phyloP scores from a whole-genome alignment of 1,140 invertebrate genomes.

The Drosophila fuyamai region DNA sequence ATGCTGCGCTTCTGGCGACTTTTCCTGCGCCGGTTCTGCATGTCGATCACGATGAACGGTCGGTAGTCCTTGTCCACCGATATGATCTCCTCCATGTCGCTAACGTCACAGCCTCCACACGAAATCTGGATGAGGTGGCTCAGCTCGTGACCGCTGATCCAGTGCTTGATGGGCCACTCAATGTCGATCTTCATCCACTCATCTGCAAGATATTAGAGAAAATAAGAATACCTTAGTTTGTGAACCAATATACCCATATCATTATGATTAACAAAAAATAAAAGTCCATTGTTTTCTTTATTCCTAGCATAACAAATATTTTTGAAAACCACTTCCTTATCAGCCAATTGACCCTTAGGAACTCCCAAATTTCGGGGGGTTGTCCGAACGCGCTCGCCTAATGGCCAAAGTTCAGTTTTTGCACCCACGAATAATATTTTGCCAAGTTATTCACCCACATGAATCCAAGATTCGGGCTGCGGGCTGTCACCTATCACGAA shows the following conservation, averaged over 20 bases:
- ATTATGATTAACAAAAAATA: too few species aligned
- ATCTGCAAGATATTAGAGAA: constrained; percentile 85
- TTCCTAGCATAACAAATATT: constrained; percentile 7
- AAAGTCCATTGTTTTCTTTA: constrained; percentile 1
- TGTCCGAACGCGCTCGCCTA: background rate
- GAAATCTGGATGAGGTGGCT: constrained; percentile 90
- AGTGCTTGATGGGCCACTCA: constrained; percentile 89
- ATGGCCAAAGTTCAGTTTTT: constrained; percentile 59
- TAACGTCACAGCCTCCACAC: constrained; percentile 90
- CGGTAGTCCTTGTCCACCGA: constrained; percentile 88
- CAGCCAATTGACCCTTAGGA: constrained; percentile 32
- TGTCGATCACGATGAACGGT: constrained; percentile 91
- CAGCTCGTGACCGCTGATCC: constrained; percentile 88
- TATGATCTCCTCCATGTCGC: constrained; percentile 73
- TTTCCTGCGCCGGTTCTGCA: constrained; percentile 85
- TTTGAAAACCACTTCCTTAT: constrained; percentile 24
- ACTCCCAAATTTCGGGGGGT: constrained; percentile 24
- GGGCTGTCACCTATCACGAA: constrained; percentile 40
- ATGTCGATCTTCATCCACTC: constrained; percentile 93
- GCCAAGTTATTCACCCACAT: constrained; percentile 72
- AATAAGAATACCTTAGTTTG: constrained; percentile 1
- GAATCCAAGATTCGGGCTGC: constrained; percentile 7
- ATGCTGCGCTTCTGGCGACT: constrained; percentile 88
- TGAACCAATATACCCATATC: too few species aligned
- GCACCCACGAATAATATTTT: constrained; percentile 31